Conservation (phyloP, 2,888 invertebrate genomes). For the Pelosia muscerda region DNA sequence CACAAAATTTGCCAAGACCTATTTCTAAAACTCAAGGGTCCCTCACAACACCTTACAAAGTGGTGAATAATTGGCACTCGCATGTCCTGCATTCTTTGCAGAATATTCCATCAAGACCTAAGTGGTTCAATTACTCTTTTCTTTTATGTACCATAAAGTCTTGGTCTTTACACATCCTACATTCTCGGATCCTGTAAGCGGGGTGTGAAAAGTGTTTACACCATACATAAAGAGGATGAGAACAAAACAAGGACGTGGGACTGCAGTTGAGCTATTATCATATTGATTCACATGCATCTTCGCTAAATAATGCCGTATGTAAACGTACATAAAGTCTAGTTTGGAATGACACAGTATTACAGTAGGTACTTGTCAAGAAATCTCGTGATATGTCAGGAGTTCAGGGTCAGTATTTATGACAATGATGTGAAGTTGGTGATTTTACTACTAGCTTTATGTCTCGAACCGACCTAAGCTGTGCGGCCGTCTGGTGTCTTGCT, state of each 20-base stretch:
- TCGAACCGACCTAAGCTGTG: too few species aligned
- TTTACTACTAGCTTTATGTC: too few species aligned
- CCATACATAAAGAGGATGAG: conserved; percentile 21
- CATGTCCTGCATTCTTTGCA: too few species aligned
- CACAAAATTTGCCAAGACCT: neutral
- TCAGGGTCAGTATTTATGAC: neutral
- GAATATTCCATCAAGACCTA: too few species aligned
- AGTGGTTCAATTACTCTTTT: too few species aligned
- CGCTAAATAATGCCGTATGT: conserved; percentile 9
- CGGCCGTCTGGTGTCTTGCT: too few species aligned
- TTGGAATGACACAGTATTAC: neutral
- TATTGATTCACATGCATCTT: conserved; percentile 10
- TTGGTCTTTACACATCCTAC: too few species aligned
- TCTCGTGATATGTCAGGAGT: conserved; percentile 20
- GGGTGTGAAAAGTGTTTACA: too few species aligned
- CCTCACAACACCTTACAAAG: neutral
- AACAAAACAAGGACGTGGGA: conserved; percentile 26
- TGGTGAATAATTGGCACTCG: too few species aligned
- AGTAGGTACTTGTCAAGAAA: neutral
- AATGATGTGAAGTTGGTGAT: neutral
- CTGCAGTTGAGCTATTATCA: conserved; percentile 22
- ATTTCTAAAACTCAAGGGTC: neutral
- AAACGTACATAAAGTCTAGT: neutral
- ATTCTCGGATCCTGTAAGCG: too few species aligned
- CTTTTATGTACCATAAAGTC: too few species aligned